Base-by-base conservation (phyloP, 2,113 vertebrate species). In the Pyrgilauda ruficollis region DNA sequence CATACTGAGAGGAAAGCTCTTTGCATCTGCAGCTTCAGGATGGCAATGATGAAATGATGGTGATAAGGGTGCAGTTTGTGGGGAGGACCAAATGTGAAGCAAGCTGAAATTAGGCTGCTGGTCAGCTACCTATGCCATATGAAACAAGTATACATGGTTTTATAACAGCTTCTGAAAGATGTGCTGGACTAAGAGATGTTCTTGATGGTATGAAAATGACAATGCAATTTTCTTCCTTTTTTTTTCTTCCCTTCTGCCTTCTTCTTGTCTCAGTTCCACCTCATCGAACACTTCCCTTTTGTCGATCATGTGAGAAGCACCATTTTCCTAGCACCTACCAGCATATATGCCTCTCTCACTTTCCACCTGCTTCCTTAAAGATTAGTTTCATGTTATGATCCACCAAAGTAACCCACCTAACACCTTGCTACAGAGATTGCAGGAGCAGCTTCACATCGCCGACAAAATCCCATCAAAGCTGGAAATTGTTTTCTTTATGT, bases 401-500 rank as follows among this genome's bases (percentile, higher is more conserved):
- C 87, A 55, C 37, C 75, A 33, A 80, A 89, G 70, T 87, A 96
- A 62, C 59, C 90, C 66, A 89, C 85, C 74, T 78, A 80, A 30
- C 35, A 82, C 72, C 39, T 75, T n/a, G 4, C 33, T 56, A 80
- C 83, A 74, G 68, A 64, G 82, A 94, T 76, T 95, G 84, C 55
- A 86, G 58, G 46, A 76, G 77, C 91, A 89, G 93, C 94, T 83
- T 81, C 76, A 80, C 82, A 70, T 63, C 7, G 1, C 84, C 6
- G 3, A 56, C 75, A 69, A 90, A 74, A 91, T 87, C 67, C 50
- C 72, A 94, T 93, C 96, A 83, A 84, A 46, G 94, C 47, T 1
- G 21, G 95, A 95, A 87, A 94, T 95, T 75, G 91, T 95, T 96
- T 97, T 75, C 91, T 94, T 92, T 93, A 58, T 95, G 87, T 91